Percentiles rank a stretch among this genome's conserved stretches.
Conservation (phyloP, 1,140 invertebrate genomes). For the Lerema accius region DNA sequence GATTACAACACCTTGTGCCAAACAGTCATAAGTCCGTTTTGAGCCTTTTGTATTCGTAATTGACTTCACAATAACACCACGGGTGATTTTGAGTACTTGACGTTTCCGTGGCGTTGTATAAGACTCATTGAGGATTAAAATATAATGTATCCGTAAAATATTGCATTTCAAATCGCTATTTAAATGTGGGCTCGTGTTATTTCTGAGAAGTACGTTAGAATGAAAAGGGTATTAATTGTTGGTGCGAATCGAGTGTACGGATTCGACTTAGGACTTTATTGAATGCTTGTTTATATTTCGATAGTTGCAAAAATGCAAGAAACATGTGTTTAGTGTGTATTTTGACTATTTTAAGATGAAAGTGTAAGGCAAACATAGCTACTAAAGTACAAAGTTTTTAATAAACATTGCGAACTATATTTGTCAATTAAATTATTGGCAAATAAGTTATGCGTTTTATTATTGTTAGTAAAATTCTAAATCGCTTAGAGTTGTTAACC, state of each 20-base stretch:
- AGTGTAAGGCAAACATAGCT: too few species aligned
- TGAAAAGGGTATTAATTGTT: constrained; percentile 5
- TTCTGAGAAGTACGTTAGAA: constrained; percentile 6
- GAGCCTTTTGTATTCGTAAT: constrained; percentile 27
- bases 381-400: too few species aligned
- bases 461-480: too few species aligned
- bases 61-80: constrained; percentile 24
- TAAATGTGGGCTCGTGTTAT: constrained; percentile 20
- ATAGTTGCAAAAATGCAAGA: too few species aligned
- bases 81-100: constrained; percentile 17
- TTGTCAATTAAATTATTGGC: too few species aligned
- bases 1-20: constrained; percentile 30
- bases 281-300: too few species aligned
- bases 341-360: too few species aligned
- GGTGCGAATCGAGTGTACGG: neutral
- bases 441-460: too few species aligned
- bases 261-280: too few species aligned
- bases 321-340: too few species aligned
- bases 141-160: constrained; percentile 20
- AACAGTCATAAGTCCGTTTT: constrained; percentile 28
- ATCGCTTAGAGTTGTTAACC: too few species aligned
- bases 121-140: constrained; percentile 21
- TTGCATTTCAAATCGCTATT: constrained; percentile 15
- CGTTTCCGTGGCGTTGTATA: constrained; percentile 14
- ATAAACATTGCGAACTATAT: too few species aligned